A percentile compares a stretch with the other conserved stretches of the same genome.
Evolutionary conservation across 2,888 invertebrate species (phyloP).

Genomic region (Acholoe squamosa): DNA sequence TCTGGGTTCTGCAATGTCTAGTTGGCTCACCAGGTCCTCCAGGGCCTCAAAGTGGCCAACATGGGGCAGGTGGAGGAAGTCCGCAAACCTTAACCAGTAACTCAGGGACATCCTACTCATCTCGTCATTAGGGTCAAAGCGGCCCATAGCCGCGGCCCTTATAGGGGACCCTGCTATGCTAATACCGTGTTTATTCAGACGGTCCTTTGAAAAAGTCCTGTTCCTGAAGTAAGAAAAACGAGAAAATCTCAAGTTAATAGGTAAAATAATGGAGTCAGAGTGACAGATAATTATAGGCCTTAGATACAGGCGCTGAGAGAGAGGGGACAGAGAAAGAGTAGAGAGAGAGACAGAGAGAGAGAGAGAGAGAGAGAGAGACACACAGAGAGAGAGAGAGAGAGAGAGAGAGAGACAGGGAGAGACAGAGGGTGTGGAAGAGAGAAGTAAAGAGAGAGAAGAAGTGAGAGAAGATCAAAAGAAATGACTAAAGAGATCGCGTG

Average conservation of each 20-base stretch:
- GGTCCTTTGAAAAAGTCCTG: background rate
- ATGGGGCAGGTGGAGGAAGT: constrained; percentile 55
- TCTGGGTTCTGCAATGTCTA: background rate
- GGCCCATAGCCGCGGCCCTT: constrained; percentile 5
- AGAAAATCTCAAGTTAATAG: too few relatives aligned
- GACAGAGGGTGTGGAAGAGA: background rate
- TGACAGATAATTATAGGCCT: too few relatives aligned
- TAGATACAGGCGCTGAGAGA: too few relatives aligned
- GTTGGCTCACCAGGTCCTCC: constrained; percentile 39
- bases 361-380: too few relatives aligned
- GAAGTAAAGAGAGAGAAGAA: too few relatives aligned
- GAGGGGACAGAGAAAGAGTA: too few relatives aligned
- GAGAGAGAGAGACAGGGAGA: background rate
- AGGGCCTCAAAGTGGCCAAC: constrained; percentile 19
- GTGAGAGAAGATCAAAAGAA: too few relatives aligned
- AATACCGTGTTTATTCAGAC: background rate
- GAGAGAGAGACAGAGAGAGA: too few relatives aligned
- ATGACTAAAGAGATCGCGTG: too few relatives aligned
- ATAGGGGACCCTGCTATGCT: constrained; percentile 22
- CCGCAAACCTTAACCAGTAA: constrained; percentile 45
- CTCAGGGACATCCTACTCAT: constrained; percentile 24
- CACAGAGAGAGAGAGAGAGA: background rate
- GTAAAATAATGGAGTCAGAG: too few relatives aligned
- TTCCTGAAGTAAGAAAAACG: background rate
- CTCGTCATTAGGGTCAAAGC: constrained; percentile 48